Evolutionary conservation across 2,113 vertebrate genomes (phyloP).

Genomic region (Turnix velox): DNA sequence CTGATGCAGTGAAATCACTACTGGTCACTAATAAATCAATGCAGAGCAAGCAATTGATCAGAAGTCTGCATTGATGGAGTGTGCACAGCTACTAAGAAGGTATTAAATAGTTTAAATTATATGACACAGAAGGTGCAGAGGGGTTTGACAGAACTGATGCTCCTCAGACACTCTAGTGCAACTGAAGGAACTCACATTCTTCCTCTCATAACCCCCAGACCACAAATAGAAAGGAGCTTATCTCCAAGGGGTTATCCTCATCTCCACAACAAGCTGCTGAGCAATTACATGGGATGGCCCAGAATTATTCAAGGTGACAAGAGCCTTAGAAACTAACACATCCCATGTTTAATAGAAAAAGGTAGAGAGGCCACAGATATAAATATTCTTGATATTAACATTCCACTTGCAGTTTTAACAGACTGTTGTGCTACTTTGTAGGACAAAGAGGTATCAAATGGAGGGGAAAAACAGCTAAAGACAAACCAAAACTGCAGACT

Average conservation of each 20-base stretch:
- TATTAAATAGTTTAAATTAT: neutral
- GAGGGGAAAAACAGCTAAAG: fast-evolving
- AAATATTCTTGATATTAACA: neutral
- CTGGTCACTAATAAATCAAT: neutral
- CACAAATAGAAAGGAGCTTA: neutral
- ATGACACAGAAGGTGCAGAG: neutral
- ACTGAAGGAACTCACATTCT: neutral
- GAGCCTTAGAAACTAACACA: neutral
- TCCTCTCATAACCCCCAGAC: neutral
- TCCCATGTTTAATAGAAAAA: neutral
- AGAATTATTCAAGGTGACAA: neutral
- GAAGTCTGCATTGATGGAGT: neutral
- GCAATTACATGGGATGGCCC: neutral
- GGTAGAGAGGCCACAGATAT: neutral
- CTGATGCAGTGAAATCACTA: neutral
- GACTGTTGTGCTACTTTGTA: neutral
- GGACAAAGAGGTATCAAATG: neutral
- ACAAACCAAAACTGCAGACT: neutral
- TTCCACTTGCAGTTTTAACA: neutral
- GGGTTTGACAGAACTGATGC: neutral
- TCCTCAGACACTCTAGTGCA: neutral
- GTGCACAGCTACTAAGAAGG: neutral
- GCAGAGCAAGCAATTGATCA: neutral
- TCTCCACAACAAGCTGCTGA: neutral
- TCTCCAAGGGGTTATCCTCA: neutral